Evolutionary conservation across 1,140 invertebrate species (phyloP).

Genomic region (Drosophila bipectinata): DNA sequence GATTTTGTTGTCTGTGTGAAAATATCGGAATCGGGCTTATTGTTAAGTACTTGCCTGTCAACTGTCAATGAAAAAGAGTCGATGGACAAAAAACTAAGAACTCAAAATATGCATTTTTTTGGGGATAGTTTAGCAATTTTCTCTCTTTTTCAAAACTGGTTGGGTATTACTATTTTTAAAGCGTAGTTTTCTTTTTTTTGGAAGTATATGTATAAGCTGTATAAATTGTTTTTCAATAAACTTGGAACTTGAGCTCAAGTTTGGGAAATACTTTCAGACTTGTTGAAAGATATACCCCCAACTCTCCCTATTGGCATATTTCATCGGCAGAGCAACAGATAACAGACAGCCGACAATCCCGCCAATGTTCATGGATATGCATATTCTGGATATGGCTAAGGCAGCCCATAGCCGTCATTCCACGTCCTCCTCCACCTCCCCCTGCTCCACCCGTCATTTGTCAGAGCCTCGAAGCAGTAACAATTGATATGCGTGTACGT

Average conservation of each 20-base stretch:
- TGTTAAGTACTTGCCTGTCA: slow-evolving; percentile 22
- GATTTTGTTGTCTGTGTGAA: slow-evolving; percentile 18
- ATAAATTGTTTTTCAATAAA: too few relatives aligned
- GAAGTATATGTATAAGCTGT: too few relatives aligned
- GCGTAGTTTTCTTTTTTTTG: too few relatives aligned
- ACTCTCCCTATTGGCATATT: not conserved
- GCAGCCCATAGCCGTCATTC: slow-evolving; percentile 16
- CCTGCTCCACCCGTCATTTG: slow-evolving; percentile 55
- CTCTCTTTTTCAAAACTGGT: too few relatives aligned
- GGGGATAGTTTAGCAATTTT: too few relatives aligned
- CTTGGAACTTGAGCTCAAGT: not conserved
- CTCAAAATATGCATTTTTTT: too few relatives aligned
- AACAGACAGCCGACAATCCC: slow-evolving; percentile 21
- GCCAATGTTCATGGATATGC: slow-evolving; percentile 23
- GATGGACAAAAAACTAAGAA: too few relatives aligned
- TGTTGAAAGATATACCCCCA: not conserved
- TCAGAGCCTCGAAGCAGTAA: slow-evolving; percentile 67
- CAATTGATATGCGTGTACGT: slow-evolving; percentile 78
- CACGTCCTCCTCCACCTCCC: slow-evolving; percentile 10
- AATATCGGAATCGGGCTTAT: slow-evolving; percentile 25
- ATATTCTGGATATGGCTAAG: slow-evolving; percentile 15
- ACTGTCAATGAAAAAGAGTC: not conserved
- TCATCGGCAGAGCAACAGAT: slow-evolving; percentile 5
- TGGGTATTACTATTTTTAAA: too few relatives aligned
- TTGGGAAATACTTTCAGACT: not conserved